These are phyloP conservation scores for Matsumyia berberina DNA, from an alignment of 2,888 invertebrate genomes.

Conservation along the genomic window DNA sequence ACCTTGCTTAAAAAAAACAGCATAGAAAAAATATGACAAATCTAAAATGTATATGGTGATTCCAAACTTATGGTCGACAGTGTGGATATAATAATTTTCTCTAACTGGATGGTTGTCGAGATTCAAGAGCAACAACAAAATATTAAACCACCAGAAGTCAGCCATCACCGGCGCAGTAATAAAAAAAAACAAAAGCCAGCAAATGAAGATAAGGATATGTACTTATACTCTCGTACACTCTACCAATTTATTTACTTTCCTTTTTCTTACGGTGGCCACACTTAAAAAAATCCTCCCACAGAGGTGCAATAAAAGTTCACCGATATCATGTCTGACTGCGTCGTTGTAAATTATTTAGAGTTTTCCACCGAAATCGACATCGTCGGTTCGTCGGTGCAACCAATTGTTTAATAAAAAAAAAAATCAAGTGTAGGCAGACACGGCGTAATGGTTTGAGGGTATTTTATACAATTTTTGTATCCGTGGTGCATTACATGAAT, in stretches of 20 bases:
- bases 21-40: too few species aligned
- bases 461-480: slow-evolving; percentile 1
- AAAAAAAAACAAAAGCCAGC: neutral
- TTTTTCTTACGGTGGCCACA: neutral
- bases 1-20: too few species aligned
- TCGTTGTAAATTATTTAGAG: neutral
- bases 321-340: too few species aligned
- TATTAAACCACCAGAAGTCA: neutral
- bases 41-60: too few species aligned
- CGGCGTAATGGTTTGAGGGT: neutral
- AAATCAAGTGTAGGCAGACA: neutral
- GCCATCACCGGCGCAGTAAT: neutral
- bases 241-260: neutral
- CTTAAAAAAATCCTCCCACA: neutral
- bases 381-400: neutral
- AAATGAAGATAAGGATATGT: neutral
- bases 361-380: neutral
- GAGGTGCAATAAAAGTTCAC: neutral
- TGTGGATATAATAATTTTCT: neutral
- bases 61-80: neutral
- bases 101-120: neutral
- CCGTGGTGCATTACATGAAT: slow-evolving; percentile 5
- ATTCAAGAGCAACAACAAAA: neutral
- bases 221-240: neutral
- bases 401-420: neutral